Percentiles rank a stretch among this genome's conserved stretches.
phyloP scores from a whole-genome alignment of 92 coral and sea anemone species.

The Phenganax stokvisi region DNA sequence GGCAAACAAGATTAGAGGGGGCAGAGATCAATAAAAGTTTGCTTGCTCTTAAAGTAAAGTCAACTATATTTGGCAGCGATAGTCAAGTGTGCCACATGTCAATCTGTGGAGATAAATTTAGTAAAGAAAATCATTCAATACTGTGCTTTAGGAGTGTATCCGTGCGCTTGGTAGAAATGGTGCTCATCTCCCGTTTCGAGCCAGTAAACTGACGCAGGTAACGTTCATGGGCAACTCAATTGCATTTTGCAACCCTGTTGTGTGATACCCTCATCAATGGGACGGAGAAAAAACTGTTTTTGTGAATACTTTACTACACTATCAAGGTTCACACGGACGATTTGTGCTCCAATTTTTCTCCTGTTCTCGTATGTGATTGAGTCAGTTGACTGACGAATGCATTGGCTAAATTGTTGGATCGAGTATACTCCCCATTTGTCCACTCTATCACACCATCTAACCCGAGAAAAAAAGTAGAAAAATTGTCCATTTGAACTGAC shows the following conservation, averaged over 20 bases:
- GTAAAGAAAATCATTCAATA: not conserved
- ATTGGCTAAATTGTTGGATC: no score
- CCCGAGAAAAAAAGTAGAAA: no score
- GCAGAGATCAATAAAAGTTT: slow-evolving; percentile 97
- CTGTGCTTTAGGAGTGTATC: slow-evolving; percentile 70
- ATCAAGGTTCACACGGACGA: not conserved
- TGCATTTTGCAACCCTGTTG: not conserved
- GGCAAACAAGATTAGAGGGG: slow-evolving; percentile 92
- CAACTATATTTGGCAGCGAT: not conserved
- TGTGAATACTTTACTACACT: no score
- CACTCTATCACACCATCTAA: no score
- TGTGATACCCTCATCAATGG: not conserved
- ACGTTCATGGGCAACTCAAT: not conserved
- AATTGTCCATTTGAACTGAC: no score
- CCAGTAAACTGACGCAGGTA: slow-evolving; percentile 98
- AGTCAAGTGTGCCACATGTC: no score
- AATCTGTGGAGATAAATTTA: no score
- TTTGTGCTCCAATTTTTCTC: no score
- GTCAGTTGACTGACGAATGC: no score
- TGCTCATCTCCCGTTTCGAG: slow-evolving; percentile 94
- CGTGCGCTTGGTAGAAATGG: slow-evolving; percentile 95
- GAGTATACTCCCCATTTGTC: no score
- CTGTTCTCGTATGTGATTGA: no score
- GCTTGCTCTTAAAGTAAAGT: slow-evolving; percentile 76
- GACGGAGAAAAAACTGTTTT: no score